Evolutionary conservation across 2,797 vertebrate genomes (phyloP).

Genomic region (Meriones psammophilus): DNA sequence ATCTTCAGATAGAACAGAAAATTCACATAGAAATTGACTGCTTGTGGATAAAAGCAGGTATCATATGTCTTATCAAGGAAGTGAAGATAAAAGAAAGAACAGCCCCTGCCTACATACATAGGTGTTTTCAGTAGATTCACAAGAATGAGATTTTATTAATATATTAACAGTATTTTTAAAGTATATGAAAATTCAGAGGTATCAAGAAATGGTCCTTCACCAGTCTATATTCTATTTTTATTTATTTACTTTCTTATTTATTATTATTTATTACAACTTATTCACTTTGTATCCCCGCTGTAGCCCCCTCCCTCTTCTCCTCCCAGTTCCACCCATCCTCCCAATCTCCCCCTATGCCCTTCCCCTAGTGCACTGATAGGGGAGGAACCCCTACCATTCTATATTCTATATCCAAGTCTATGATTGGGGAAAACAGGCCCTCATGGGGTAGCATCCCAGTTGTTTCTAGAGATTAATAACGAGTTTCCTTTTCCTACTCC

Average conservation of each 20-base stretch:
- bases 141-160: background rate
- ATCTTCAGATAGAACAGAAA: background rate
- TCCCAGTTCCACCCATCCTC: no score
- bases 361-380: no score
- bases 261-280: no score
- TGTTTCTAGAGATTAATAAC: background rate
- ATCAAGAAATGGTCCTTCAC: background rate
- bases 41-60: background rate
- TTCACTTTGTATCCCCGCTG: no score
- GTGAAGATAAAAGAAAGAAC: background rate
- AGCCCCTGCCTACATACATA: background rate
- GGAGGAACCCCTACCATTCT: no score
- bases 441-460: background rate
- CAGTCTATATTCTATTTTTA: no score
- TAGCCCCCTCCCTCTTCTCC: no score
- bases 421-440: background rate
- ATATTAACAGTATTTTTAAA: background rate
- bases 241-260: no score
- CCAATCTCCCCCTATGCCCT: no score
- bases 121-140: background rate
- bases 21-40: background rate
- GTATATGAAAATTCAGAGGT: background rate
- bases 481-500: background rate
- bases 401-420: background rate
- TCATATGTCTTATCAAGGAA: slow-evolving; percentile 9